A percentile compares a stretch with the other conserved stretches of the same genome.
Conservation (phyloP, 2,797 vertebrate genomes). For the Pseudochromis fuscus region DNA sequence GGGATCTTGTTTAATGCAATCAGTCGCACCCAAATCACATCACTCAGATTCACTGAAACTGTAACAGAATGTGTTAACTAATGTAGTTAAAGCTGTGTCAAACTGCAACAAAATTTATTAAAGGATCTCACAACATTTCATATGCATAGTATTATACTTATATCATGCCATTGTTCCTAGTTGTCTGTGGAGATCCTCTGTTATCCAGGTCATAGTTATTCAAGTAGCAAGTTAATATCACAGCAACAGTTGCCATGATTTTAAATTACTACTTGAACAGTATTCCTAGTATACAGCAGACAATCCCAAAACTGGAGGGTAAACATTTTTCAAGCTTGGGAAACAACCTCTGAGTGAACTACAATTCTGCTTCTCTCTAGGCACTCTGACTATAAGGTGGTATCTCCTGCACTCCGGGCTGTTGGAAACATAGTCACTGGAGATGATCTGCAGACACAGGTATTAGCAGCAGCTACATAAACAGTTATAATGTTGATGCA, state of each 20-base stretch:
- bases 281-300: too few relatives aligned
- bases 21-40: background rate
- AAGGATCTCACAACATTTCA: too few relatives aligned
- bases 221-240: too few relatives aligned
- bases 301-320: background rate
- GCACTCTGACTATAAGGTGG: slow-evolving; percentile 96
- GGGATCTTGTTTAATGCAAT: background rate
- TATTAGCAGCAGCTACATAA: slow-evolving; percentile 60
- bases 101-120: background rate
- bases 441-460: slow-evolving; percentile 97
- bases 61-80: background rate
- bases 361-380: slow-evolving; percentile 72
- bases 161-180: too few relatives aligned
- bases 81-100: background rate
- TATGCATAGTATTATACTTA: too few relatives aligned
- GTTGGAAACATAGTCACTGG: slow-evolving; percentile 98
- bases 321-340: background rate
- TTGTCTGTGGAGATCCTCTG: background rate
- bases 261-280: too few relatives aligned
- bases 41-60: background rate
- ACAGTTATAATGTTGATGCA: background rate
- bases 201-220: too few relatives aligned
- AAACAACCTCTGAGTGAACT: background rate
- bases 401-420: slow-evolving; percentile 95
- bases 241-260: too few relatives aligned